Percentiles rank a stretch among this genome's conserved stretches.
Conservation (phyloP, 1,140 invertebrate species). For the Venturia canescens region DNA sequence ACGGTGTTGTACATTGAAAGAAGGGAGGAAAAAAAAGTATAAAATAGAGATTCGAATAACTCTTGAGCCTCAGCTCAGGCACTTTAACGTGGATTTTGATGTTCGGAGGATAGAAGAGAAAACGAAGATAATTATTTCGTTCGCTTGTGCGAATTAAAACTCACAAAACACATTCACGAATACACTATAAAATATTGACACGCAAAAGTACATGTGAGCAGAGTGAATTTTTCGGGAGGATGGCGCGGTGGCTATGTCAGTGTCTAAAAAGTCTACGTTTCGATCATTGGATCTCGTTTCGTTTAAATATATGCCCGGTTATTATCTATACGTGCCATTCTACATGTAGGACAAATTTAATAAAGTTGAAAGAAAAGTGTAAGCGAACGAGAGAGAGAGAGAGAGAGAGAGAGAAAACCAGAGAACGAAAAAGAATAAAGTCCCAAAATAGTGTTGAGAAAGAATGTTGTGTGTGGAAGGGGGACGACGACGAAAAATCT, state of each 20-base stretch:
- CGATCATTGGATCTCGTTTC: constrained; percentile 43
- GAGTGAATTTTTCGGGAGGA: constrained; percentile 23
- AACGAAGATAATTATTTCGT: constrained; percentile 27
- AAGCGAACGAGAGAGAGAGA: neutral
- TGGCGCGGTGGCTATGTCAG: constrained; percentile 38
- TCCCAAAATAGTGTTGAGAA: neutral
- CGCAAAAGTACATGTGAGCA: neutral
- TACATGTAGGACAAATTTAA: constrained; percentile 37
- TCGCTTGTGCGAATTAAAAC: constrained; percentile 40
- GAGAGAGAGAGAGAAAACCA: neutral
- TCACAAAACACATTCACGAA: constrained; percentile 8
- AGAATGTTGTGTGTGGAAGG: constrained; percentile 1
- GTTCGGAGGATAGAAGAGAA: constrained; percentile 50
- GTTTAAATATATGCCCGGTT: constrained; percentile 27
- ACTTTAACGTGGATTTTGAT: constrained; percentile 44
- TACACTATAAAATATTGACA: neutral
- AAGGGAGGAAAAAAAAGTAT: neutral
- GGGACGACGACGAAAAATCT: constrained; percentile 21
- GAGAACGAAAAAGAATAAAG: neutral
- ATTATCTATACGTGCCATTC: constrained; percentile 38
- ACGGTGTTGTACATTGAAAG: constrained; percentile 2
- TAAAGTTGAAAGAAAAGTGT: neutral
- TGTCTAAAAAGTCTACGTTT: constrained; percentile 39
- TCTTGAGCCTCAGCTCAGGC: neutral
- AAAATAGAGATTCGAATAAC: neutral